Conservation (phyloP, 2,888 invertebrate genomes). For the Ophion obscuratus region DNA sequence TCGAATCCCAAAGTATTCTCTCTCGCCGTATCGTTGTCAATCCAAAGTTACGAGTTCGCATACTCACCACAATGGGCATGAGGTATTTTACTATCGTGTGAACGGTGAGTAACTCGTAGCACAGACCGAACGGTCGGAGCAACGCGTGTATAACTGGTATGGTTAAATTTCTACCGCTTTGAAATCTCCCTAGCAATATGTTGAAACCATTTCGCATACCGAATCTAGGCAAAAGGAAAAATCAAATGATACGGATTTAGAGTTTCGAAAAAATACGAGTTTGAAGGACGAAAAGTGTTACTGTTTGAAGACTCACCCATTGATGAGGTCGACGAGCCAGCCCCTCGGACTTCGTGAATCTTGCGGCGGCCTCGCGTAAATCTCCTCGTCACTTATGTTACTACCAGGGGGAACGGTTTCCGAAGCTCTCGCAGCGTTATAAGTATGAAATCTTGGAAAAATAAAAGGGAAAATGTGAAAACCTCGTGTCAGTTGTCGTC, state of each 20-base stretch:
- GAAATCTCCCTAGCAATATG: conserved; percentile 92
- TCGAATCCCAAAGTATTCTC: background rate
- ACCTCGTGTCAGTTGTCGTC: background rate
- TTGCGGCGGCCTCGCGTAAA: conserved; percentile 89
- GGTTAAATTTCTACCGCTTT: conserved; percentile 89
- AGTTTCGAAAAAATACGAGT: background rate
- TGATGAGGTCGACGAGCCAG: conserved; percentile 98
- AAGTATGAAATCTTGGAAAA: conserved; percentile 91
- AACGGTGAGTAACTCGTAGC: conserved; percentile 95
- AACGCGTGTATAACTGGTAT: conserved; percentile 92
- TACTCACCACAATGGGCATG: conserved; percentile 94
- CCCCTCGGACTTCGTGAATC: conserved; percentile 95
- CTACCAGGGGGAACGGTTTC: conserved; percentile 88
- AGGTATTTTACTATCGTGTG: conserved; percentile 96
- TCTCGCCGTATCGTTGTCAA: background rate
- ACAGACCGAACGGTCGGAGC: conserved; percentile 95
- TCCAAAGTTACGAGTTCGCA: conserved; percentile 9
- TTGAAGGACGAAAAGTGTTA: background rate
- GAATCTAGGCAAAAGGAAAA: conserved; percentile 86
- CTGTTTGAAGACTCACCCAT: conserved; percentile 86
- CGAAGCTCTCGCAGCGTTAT: conserved; percentile 91
- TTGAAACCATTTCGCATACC: conserved; percentile 96
- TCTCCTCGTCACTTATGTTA: conserved; percentile 89
- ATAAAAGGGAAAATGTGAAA: conserved; percentile 21
- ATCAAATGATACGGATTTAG: conserved; percentile 2